These are phyloP conservation scores for Patella ulyssiponensis DNA, from an alignment of 2,888 invertebrate genomes.

Conservation along the genomic window DNA sequence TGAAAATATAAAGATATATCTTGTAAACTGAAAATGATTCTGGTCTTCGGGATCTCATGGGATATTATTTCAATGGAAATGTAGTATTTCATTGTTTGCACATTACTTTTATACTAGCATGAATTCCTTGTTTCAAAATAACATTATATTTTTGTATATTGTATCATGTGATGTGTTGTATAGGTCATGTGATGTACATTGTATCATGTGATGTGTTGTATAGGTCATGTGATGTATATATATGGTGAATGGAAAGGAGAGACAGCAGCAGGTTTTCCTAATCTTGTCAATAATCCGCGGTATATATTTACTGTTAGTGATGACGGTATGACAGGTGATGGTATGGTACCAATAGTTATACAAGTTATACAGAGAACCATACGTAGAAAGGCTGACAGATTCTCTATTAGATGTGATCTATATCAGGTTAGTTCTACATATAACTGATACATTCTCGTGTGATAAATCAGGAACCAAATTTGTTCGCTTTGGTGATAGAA, in stretches of 20 bases:
- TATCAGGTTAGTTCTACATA: conserved; percentile 47
- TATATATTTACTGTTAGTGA: conserved; percentile 53
- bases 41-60: too few relatives aligned
- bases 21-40: too few relatives aligned
- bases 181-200: conserved; percentile 3
- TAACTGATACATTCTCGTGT: too few relatives aligned
- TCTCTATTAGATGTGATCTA: conserved; percentile 55
- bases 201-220: conserved; percentile 4
- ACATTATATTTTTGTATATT: conserved; percentile 4
- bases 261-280: conserved; percentile 58
- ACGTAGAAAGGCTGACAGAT: conserved; percentile 43
- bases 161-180: neutral
- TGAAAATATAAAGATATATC: too few relatives aligned
- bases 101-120: neutral
- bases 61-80: too few relatives aligned
- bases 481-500: too few relatives aligned
- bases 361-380: conserved; percentile 55
- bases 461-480: too few relatives aligned
- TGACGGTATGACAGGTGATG: conserved; percentile 44
- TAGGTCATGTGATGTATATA: conserved; percentile 54
- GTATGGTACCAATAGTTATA: conserved; percentile 51
- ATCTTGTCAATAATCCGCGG: conserved; percentile 55
- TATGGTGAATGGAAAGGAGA: conserved; percentile 60
- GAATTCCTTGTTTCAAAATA: neutral
- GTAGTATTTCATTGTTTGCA: too few relatives aligned